phyloP scores from a whole-genome alignment of 2,113 vertebrate genomes.

The Gallinago paraguaiae region DNA sequence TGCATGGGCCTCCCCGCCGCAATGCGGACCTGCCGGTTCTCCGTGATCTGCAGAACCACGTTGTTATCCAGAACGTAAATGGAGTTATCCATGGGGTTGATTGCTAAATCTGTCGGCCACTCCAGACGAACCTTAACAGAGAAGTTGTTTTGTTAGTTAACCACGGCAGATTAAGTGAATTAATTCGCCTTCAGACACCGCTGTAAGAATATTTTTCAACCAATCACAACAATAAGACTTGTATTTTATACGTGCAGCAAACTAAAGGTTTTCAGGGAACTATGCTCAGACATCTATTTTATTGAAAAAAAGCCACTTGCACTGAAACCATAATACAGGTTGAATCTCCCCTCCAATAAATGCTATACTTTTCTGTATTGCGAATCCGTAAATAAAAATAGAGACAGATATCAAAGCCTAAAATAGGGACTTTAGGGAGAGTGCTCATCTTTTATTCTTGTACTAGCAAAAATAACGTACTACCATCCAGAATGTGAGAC shows the following conservation, averaged over 20 bases:
- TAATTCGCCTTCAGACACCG: constrained; percentile 1
- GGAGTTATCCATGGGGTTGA: constrained; percentile 98
- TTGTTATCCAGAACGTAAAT: constrained; percentile 96
- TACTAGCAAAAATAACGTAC: background rate
- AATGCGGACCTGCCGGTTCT: constrained; percentile 93
- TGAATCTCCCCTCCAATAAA: background rate
- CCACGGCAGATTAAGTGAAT: background rate
- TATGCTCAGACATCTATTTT: background rate
- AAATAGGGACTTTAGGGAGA: background rate
- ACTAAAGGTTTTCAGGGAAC: background rate
- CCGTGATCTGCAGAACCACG: constrained; percentile 92
- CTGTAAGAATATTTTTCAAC: background rate
- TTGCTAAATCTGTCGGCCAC: constrained; percentile 94
- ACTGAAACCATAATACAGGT: background rate
- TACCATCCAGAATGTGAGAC: background rate
- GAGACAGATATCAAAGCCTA: background rate
- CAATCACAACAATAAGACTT: background rate
- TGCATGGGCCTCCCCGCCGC: constrained; percentile 91
- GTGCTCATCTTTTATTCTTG: background rate
- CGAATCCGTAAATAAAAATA: background rate
- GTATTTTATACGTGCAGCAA: background rate
- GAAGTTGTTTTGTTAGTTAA: background rate
- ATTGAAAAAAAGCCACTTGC: background rate
- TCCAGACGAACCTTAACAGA: constrained; percentile 90
- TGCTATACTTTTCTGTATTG: background rate